A percentile compares a stretch with the other conserved stretches of the same genome.
These are phyloP conservation scores for Aspidapion aeneum DNA, from an alignment of 2,888 invertebrate genomes.

Conservation along the genomic window DNA sequence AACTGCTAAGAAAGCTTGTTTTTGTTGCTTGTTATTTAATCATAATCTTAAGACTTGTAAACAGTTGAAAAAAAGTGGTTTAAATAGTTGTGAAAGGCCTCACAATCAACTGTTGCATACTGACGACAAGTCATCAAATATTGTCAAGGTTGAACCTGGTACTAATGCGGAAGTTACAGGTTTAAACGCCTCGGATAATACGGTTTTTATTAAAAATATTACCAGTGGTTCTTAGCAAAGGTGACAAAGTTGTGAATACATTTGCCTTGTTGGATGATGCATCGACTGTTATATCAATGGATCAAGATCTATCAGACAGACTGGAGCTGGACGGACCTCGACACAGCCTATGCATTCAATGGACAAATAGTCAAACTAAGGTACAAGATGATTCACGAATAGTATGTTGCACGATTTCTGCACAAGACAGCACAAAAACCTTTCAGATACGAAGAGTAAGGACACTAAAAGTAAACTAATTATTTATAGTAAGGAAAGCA, in stretches of 20 bases:
- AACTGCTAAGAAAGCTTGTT: background rate
- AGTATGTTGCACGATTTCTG: slow-evolving; percentile 2
- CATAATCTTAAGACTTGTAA: background rate
- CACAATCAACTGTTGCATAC: background rate
- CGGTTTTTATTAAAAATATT: slow-evolving; percentile 10
- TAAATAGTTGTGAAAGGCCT: background rate
- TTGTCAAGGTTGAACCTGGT: background rate
- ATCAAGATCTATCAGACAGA: background rate
- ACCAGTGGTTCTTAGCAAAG: slow-evolving; percentile 1
- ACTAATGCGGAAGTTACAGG: background rate
- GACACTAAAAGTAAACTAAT: background rate
- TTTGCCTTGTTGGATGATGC: background rate
- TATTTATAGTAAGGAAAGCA: too few relatives aligned
- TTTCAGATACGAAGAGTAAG: background rate
- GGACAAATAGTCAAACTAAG: slow-evolving; percentile 8
- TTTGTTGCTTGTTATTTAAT: background rate
- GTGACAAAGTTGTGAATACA: slow-evolving; percentile 1
- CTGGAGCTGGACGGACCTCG: slow-evolving; percentile 5
- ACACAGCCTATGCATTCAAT: slow-evolving; percentile 9
- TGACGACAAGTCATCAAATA: background rate
- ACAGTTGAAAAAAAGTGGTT: background rate
- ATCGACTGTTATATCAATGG: background rate
- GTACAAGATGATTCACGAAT: background rate
- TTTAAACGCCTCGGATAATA: slow-evolving; percentile 6
- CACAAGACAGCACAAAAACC: background rate